Conservation (phyloP, 2,797 vertebrate species). For the Sylvia borin region DNA sequence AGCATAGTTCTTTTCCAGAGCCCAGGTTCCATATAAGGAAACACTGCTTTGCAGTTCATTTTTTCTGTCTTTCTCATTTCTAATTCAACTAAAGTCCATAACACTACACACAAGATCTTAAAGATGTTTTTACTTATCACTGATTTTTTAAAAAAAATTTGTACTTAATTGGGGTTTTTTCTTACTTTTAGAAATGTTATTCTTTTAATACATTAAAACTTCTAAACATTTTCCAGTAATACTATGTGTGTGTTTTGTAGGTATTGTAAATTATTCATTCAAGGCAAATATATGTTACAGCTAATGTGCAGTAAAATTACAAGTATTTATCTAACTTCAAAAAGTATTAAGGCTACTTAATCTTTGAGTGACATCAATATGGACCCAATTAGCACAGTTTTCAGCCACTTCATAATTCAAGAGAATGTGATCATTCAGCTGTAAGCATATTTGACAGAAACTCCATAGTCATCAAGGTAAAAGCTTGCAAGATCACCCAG, state of each 20-base stretch:
- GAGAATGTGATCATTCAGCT: conserved; percentile 78
- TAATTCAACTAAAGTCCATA: not conserved
- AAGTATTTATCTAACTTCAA: conserved; percentile 55
- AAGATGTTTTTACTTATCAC: not conserved
- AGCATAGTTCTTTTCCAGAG: not conserved
- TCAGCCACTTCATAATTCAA: conserved; percentile 78
- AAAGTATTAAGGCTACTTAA: conserved; percentile 67
- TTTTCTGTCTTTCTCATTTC: not conserved
- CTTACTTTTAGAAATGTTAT: not conserved
- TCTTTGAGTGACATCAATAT: conserved; percentile 72
- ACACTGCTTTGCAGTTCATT: not conserved
- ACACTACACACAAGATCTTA: not conserved
- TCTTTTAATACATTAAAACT: not conserved
- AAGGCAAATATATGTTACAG: not conserved
- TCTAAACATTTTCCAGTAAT: not conserved
- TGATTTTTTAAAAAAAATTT: not conserved
- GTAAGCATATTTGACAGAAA: conserved; percentile 81
- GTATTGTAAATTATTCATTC: not conserved
- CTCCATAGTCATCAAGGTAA: conserved; percentile 80
- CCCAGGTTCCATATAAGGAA: not conserved
- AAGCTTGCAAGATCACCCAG: conserved; percentile 77
- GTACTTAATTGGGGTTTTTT: not conserved
- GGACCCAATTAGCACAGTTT: conserved; percentile 78
- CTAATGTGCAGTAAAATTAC: conserved; percentile 33
- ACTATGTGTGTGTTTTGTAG: not conserved